phyloP scores from a whole-genome alignment of 1,140 invertebrate species.

The Cotesia glomerata region DNA sequence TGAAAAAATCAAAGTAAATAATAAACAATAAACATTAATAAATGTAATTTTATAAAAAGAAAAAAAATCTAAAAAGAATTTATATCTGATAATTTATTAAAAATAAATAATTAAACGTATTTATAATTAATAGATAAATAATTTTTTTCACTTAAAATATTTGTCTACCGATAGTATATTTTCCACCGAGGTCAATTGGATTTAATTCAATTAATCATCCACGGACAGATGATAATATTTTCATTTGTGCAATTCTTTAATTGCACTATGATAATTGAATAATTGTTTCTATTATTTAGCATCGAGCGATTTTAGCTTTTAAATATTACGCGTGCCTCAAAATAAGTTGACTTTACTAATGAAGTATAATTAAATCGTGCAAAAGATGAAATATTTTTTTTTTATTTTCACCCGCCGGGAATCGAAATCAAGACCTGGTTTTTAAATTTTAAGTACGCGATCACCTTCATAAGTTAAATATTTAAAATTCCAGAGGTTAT shows the following conservation, averaged over 20 bases:
- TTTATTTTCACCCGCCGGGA: too few species aligned
- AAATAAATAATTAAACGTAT: background rate
- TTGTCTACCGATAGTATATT: background rate
- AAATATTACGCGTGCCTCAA: constrained; percentile 9
- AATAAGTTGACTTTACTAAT: background rate
- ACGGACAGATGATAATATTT: constrained; percentile 45
- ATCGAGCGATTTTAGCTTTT: constrained; percentile 48
- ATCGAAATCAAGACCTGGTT: too few species aligned
- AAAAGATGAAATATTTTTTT: too few species aligned
- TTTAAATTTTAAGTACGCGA: too few species aligned
- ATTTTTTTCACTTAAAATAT: background rate
- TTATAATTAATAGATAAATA: background rate
- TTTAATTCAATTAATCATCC: constrained; percentile 55
- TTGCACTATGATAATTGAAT: constrained; percentile 54
- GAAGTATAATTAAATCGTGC: too few species aligned
- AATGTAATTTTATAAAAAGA: too few species aligned
- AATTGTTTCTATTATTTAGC: constrained; percentile 55
- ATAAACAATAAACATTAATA: too few species aligned
- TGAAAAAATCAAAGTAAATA: too few species aligned
- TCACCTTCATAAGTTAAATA: too few species aligned
- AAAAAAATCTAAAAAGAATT: too few species aligned
- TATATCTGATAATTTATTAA: background rate
- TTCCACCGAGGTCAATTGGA: constrained; percentile 47
- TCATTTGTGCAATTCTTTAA: constrained; percentile 51
- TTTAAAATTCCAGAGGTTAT: too few species aligned